Evolutionary conservation across 2,113 vertebrate species (phyloP), one percentile per base, ranked within the genome.

Genomic region (Hassar affinis): DNA sequence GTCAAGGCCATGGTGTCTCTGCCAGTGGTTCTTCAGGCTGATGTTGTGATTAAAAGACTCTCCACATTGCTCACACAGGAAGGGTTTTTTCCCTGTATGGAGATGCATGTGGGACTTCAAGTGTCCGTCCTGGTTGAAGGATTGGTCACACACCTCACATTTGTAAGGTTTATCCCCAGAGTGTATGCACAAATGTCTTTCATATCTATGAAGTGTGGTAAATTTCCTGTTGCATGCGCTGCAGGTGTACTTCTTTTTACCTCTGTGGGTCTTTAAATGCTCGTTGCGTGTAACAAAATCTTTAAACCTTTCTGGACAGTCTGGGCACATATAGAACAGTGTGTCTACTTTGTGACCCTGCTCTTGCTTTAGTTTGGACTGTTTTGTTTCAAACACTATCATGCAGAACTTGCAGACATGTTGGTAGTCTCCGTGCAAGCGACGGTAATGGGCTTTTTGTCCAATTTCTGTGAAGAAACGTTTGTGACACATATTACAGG

Each of bases 1-100:
- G n/a, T 84, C 51, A 47, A n/a, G n/a, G 77, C 69, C 47, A 9
- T 80, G 78, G 8, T 80, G 68, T 2, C 45, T 49, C 81, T 51
- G 62, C 20, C n/a, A 18, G 56, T 85, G 77, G 69, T 80, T 80
- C 56, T 45, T 59, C 8, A 51, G 78, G 30, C 77, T 80, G 54
- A 80, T 56, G 22, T 79, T 84, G 83, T 80, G 66, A 57, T 82
- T 75, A 45, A 82, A 62, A 51, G 69, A 75, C 38, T 72, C 27
- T 59, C 69, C 69, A 30, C 69, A 82, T 11, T 61, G 80, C 54
- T 82, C 68, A 22, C 68, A 82, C 68, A 82, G 57, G 80, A 82
- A 82, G 25, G 68, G 54, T 71, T 61, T 72, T n/a, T 82, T 68
- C 1, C 68, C 79, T 12, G 79, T 81, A 38, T 82, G 68, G 38